Conservation (phyloP, 2,113 vertebrate species). For the Catagonus wagneri region DNA sequence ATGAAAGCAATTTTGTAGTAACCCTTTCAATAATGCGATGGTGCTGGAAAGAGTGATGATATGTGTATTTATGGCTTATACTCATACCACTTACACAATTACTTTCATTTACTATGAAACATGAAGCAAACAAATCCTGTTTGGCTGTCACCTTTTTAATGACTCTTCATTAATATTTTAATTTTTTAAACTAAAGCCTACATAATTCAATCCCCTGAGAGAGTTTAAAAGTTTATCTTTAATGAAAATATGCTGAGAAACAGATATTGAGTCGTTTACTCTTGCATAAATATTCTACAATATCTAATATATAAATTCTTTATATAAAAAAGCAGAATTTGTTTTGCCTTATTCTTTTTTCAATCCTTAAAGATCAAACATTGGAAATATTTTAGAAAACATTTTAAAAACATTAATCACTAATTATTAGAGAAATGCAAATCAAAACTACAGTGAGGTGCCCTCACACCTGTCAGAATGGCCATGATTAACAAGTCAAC, state of each 20-base stretch:
- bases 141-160: background rate
- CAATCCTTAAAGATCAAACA: background rate
- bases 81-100: background rate
- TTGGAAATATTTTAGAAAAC: background rate
- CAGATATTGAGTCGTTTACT: background rate
- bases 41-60: background rate
- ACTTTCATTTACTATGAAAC: slow-evolving; percentile 22
- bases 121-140: background rate
- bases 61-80: background rate
- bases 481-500: too few species aligned
- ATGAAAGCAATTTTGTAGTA: background rate
- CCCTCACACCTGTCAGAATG: too few species aligned
- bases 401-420: background rate
- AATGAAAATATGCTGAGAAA: slow-evolving; percentile 56
- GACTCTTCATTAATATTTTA: slow-evolving; percentile 35
- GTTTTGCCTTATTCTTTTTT: background rate
- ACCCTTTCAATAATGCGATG: background rate
- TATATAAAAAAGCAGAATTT: background rate
- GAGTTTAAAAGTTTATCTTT: slow-evolving; percentile 25
- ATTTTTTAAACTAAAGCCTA: slow-evolving; percentile 23
- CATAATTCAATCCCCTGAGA: background rate
- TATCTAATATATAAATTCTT: slow-evolving; percentile 31
- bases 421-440: background rate
- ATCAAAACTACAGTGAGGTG: too few species aligned
- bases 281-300: background rate